These are phyloP conservation scores for Tachyglossus aculeatus DNA, from an alignment of 2,797 vertebrate genomes.

Conservation along the genomic window DNA sequence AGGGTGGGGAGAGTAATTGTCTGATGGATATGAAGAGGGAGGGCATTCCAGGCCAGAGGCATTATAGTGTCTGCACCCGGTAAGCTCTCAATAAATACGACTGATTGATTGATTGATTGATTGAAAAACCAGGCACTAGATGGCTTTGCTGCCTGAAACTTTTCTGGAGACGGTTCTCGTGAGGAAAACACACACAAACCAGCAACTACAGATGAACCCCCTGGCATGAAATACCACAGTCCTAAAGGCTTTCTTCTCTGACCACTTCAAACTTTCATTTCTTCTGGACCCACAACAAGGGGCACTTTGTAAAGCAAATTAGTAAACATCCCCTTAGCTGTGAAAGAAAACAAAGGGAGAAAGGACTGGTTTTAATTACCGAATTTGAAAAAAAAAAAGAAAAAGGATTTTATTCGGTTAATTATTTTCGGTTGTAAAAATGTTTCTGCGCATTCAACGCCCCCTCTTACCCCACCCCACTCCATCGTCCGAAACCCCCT, in stretches of 20 bases:
- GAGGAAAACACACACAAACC: constrained; percentile 65
- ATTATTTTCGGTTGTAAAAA: constrained; percentile 67
- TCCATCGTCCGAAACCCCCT: no score
- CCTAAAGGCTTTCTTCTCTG: constrained; percentile 62
- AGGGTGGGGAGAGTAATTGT: no score
- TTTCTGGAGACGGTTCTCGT: constrained; percentile 51
- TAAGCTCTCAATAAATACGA: no score
- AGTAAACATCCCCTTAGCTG: constrained; percentile 65
- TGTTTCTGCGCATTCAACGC: constrained; percentile 29
- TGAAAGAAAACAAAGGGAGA: constrained; percentile 64
- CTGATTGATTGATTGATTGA: no score
- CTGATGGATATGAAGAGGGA: no score
- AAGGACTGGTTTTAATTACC: constrained; percentile 68
- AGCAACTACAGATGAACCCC: constrained; percentile 50
- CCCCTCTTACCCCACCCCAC: no score
- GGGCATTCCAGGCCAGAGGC: no score
- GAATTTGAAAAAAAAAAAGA: no score
- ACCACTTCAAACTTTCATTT: constrained; percentile 69
- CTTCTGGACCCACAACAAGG: constrained; percentile 70
- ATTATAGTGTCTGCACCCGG: no score
- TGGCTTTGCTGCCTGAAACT: constrained; percentile 47
- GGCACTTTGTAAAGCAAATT: constrained; percentile 69
- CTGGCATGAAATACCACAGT: constrained; percentile 54
- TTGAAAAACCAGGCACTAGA: constrained; percentile 31
- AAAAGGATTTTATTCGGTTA: constrained; percentile 62